Evolutionary conservation across 2,113 vertebrate genomes (phyloP), one percentile per base, ranked within the genome.

Genomic region (Melospiza melodia): DNA sequence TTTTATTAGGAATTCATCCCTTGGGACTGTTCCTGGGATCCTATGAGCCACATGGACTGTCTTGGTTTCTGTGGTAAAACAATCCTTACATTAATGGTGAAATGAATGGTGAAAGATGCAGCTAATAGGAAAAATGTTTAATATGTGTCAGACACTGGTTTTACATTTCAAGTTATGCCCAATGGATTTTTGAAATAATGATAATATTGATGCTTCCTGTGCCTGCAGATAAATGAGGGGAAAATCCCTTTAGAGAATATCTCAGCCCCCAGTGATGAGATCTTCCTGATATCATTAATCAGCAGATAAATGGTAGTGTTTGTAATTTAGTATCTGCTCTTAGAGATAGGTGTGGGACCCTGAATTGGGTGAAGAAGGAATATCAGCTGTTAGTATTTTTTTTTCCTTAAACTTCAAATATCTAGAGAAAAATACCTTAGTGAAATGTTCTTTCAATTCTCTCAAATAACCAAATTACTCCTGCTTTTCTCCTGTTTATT

Each of bases 31-130:
- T 75, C 5, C 52, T 73, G 65, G 33, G 12, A 44, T n/a, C 21
- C 24, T 46, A 0, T 22, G 30, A 51, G 82, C 31, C 2, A 2
- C n/a, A n/a, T 1, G 24, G 74, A 58, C 9, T 18, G 33, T 37
- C 1, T 1, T 59, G 39, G 35, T 63, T 93, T 71, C 71, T 61
- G 20, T 1, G 4, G 15, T 39, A 59, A 65, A 91, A 65, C 5
- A 39, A 31, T 52, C 28, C 43, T 48, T 62, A 52, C 2, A 1
- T 13, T 23, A 79, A 78, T 46, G 46, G 46, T 46, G 46, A 46
- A 46, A 46, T 46, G 35, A 65, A 25, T 12, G 11, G 14, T 69
- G 37, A 84, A 77, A 80, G n/a, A 23, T 54, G 19, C 71, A 17
- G 21, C 23, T 83, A 30, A 51, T 9, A 4, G 9, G 30, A 44